Percentiles rank a stretch among this genome's conserved stretches.
These are phyloP conservation scores for Drosophila atripex DNA, from an alignment of 2,888 invertebrate species.

Conservation along the genomic window DNA sequence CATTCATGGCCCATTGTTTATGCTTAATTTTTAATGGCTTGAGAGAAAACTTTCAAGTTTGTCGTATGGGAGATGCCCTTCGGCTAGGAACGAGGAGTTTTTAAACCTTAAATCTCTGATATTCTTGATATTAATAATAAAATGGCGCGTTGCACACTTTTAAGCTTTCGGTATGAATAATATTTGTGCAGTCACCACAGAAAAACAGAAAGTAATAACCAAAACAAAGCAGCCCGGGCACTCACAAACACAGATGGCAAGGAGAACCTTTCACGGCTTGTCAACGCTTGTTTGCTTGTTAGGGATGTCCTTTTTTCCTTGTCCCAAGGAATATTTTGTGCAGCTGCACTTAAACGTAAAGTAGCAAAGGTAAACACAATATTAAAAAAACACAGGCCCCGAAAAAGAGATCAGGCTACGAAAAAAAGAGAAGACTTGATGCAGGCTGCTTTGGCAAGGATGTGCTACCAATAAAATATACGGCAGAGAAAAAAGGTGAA, in stretches of 20 bases:
- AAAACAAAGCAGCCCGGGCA: conserved; percentile 59
- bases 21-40: conserved; percentile 53
- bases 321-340: conserved; percentile 54
- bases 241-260: conserved; percentile 23
- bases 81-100: neutral
- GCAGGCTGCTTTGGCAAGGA: conserved; percentile 29
- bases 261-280: conserved; percentile 42
- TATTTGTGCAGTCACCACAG: conserved; percentile 53
- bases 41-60: conserved; percentile 30
- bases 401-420: conserved; percentile 25
- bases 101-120: neutral
- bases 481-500: conserved; percentile 44
- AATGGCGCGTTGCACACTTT: conserved; percentile 30
- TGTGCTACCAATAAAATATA: conserved; percentile 63
- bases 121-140: neutral
- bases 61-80: neutral
- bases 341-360: conserved; percentile 76
- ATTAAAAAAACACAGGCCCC: conserved; percentile 62
- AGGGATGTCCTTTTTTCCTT: conserved; percentile 39
- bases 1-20: conserved; percentile 14
- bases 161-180: conserved; percentile 66
- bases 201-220: conserved; percentile 46
- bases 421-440: conserved; percentile 26
- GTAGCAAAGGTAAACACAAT: conserved; percentile 75
- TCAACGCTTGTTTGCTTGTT: conserved; percentile 66